phyloP scores from a whole-genome alignment of 2,888 invertebrate species.

The Melieria picta region DNA sequence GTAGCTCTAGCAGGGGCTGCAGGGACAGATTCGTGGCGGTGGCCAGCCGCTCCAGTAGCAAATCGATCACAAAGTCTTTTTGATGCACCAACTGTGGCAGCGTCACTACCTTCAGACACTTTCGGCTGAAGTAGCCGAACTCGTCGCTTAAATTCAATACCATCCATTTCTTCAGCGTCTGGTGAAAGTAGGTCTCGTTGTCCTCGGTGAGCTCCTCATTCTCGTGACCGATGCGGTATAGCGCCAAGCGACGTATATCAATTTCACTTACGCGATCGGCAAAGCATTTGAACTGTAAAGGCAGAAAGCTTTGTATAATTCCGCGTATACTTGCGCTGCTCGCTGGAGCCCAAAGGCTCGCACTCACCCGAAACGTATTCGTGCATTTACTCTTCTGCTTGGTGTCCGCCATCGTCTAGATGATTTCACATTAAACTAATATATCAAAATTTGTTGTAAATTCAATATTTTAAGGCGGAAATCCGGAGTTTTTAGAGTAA shows the following conservation, averaged over 20 bases:
- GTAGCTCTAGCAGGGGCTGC: constrained; percentile 84
- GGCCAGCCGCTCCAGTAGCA: constrained; percentile 78
- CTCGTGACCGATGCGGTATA: constrained; percentile 83
- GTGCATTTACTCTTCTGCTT: constrained; percentile 74
- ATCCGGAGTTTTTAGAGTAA: no score
- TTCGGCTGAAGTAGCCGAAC: constrained; percentile 80
- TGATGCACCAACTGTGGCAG: constrained; percentile 85
- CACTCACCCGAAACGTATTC: constrained; percentile 80
- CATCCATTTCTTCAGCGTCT: constrained; percentile 88
- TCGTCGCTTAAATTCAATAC: constrained; percentile 87
- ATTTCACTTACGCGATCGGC: constrained; percentile 86
- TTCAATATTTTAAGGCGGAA: constrained; percentile 1
- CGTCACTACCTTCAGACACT: constrained; percentile 80
- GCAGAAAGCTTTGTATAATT: constrained; percentile 5
- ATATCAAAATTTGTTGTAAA: neutral
- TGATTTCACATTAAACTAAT: constrained; percentile 2
- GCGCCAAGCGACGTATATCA: constrained; percentile 82
- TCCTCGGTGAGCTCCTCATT: constrained; percentile 76
- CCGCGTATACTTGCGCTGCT: neutral
- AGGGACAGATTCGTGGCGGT: constrained; percentile 78
- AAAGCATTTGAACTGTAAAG: constrained; percentile 83
- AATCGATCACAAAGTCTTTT: constrained; percentile 79
- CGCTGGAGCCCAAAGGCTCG: no score
- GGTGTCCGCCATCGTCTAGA: constrained; percentile 38
- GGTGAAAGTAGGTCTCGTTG: constrained; percentile 81